Evolutionary conservation across 2,113 vertebrate species (phyloP), one percentile per base, ranked within the genome.

Genomic region (Archocentrus centrarchus): DNA sequence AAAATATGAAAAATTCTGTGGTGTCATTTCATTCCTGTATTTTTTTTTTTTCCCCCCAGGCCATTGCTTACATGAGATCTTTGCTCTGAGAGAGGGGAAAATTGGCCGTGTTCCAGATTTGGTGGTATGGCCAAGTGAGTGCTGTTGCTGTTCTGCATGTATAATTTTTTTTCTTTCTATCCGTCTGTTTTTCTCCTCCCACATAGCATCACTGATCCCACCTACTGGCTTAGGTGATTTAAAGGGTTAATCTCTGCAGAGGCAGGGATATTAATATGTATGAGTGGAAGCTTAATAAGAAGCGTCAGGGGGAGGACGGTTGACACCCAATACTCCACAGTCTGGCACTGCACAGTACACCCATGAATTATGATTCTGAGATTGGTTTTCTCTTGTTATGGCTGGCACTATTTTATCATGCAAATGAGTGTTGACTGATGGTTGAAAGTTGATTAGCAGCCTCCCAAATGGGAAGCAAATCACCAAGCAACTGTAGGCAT

Each of bases 51-150:
- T 94, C 92, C 22, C 60, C 61, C 20, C 93, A 99, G 98, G 98
- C 82, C 98, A 99, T 93, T 99, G 98, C 95, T 94, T 99, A 93
- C 97, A 99, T 68, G 98, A 99, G 95, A 97, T 99, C 94, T 98
- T 98, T 95, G 93, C 97, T 91, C 96, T 99, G 87, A 97, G 98
- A 91, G 98, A 99, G 96, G 98, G 98, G 91, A 98, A 96, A 92
- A 92, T 98, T 90, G 96, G 97, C 58, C 96, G 97, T 80, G 93
- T 99, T 96, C 98, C 98, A 89, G 98, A 99, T 94, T 86, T 98
- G 95, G 97, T 99, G 93, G 94, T 98, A 50, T 99, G 98, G 98
- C 98, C 98, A 94, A 96, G 98, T 99, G 88, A 96, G 96, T 61
- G 41, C 44, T 59, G n/a, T 86, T 8, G 27, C 55, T 84, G 41